Percentiles rank a stretch among this genome's conserved stretches.
Evolutionary conservation across 2,797 vertebrate genomes (phyloP).

Genomic region (Notamacropus eugenii): DNA sequence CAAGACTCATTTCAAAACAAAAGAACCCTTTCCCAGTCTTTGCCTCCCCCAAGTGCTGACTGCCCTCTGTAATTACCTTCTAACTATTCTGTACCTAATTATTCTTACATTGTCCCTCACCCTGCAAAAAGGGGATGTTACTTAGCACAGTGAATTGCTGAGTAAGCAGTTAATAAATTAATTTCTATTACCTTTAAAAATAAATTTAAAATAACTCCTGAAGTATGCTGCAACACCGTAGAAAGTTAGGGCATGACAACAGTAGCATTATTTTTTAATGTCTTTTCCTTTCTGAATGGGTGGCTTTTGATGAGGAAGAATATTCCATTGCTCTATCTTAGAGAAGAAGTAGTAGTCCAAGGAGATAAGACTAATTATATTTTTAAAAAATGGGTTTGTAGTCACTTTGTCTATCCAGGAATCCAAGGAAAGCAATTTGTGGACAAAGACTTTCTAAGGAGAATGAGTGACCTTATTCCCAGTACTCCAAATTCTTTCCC

Average conservation of each 20-base stretch:
- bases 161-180: background rate
- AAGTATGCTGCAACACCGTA: background rate
- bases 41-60: background rate
- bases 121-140: background rate
- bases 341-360: background rate
- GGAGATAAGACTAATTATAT: background rate
- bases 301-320: background rate
- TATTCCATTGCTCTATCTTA: background rate
- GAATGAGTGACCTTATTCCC: background rate
- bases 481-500: background rate
- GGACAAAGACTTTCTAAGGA: background rate
- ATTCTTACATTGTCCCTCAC: background rate
- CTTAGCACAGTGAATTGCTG: background rate
- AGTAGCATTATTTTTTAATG: background rate
- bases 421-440: background rate
- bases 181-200: constrained; percentile 12
- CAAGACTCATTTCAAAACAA: background rate
- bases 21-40: background rate
- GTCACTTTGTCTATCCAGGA: background rate
- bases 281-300: background rate
- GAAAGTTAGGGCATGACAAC: background rate
- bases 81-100: background rate
- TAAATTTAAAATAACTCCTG: background rate
- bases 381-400: background rate
- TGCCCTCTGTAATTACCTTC: background rate